Percentiles rank a stretch among this genome's conserved stretches.
phyloP scores from a whole-genome alignment of 2,797 vertebrate genomes.

The Microctenopoma stevenorrisi region DNA sequence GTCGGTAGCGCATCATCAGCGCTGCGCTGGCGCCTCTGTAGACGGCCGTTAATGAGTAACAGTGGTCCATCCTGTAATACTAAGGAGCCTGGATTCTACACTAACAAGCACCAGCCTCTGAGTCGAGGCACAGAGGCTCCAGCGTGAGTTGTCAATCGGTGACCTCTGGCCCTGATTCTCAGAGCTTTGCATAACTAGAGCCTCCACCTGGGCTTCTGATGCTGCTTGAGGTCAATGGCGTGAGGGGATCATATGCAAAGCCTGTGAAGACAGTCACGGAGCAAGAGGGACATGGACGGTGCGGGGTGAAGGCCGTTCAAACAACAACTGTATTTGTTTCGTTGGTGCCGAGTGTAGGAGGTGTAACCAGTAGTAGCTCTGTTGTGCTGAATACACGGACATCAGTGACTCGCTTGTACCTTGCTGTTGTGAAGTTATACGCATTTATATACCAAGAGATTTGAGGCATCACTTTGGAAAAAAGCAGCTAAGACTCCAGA shows the following conservation, averaged over 20 bases:
- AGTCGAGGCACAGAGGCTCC: constrained; percentile 20
- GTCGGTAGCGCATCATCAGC: constrained; percentile 15
- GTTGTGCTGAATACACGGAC: too few species aligned
- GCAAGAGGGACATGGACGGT: neutral
- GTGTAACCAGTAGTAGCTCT: too few species aligned
- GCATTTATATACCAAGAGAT: neutral
- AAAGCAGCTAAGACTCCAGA: too few species aligned
- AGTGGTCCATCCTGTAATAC: constrained; percentile 31
- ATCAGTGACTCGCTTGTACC: too few species aligned
- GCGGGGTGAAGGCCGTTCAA: neutral
- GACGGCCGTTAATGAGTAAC: constrained; percentile 43
- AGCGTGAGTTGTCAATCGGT: constrained; percentile 37
- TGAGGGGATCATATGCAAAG: constrained; percentile 19
- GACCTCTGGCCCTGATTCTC: constrained; percentile 50
- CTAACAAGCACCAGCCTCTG: constrained; percentile 54
- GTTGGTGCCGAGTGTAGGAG: too few species aligned
- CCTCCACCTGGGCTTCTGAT: constrained; percentile 39
- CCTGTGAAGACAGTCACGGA: constrained; percentile 2
- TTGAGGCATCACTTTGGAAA: too few species aligned
- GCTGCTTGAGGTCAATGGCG: constrained; percentile 37
- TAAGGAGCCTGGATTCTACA: constrained; percentile 15
- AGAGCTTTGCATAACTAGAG: constrained; percentile 46
- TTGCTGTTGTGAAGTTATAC: neutral
- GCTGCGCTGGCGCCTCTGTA: constrained; percentile 10
- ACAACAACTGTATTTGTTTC: neutral